These are phyloP conservation scores for Arbacia lixula DNA, from an alignment of 53 echinoderm and acorn worm species.

Conservation along the genomic window DNA sequence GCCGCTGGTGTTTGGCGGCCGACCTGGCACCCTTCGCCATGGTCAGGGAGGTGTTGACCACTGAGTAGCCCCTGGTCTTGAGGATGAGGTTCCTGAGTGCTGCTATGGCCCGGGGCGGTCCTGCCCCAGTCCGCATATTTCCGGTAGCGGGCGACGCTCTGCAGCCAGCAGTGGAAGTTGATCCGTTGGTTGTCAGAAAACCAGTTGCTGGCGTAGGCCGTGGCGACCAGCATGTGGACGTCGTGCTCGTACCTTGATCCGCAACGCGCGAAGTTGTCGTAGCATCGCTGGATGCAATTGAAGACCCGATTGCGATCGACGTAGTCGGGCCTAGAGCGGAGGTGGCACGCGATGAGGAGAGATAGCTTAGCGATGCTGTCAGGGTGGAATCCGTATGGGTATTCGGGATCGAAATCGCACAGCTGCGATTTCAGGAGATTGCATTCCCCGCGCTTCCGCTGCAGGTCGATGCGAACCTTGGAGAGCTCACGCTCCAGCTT, in stretches of 20 bases:
- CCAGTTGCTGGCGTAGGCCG: constrained; percentile 97
- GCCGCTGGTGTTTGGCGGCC: not conserved
- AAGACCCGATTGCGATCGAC: constrained; percentile 78
- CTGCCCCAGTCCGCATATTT: constrained; percentile 79
- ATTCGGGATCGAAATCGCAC: constrained; percentile 72
- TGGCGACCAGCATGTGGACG: constrained; percentile 94
- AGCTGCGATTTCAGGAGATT: constrained; percentile 54
- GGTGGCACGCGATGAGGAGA: constrained; percentile 79
- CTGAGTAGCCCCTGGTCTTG: not conserved
- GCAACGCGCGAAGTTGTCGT: constrained; percentile 88
- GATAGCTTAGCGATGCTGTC: constrained; percentile 84
- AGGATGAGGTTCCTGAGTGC: not conserved
- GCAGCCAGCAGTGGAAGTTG: constrained; percentile 90
- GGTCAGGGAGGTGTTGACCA: not conserved
- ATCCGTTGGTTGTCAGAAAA: constrained; percentile 89
- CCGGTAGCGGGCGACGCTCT: constrained; percentile 91
- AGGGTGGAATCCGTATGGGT: constrained; percentile 73
- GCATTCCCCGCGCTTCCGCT: constrained; percentile 71
- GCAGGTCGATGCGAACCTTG: constrained; percentile 65
- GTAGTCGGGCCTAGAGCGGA: constrained; percentile 74
- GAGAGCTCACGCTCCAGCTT: constrained; percentile 77
- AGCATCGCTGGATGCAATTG: constrained; percentile 80
- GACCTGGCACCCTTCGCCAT: not conserved
- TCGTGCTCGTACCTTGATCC: constrained; percentile 90
- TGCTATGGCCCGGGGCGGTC: not conserved